A percentile compares a stretch with the other conserved stretches of the same genome.
Conservation (phyloP, 1,140 invertebrate genomes). For the Meloidogyne hapla region DNA sequence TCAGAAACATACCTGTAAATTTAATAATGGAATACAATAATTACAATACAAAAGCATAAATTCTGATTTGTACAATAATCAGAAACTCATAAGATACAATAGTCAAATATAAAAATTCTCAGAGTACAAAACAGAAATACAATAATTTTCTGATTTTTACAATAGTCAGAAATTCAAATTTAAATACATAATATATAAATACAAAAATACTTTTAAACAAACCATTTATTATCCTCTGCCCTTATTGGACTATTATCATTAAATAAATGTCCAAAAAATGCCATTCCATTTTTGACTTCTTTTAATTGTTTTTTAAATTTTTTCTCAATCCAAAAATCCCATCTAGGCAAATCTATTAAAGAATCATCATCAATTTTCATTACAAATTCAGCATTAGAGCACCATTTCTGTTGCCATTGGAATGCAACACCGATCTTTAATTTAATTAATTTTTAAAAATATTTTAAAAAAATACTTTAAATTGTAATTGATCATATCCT, state of each 20-base stretch:
- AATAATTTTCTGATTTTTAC: too few relatives aligned
- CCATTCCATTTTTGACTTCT: background rate
- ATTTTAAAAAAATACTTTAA: background rate
- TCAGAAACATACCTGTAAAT: slow-evolving; percentile 2
- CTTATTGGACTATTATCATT: background rate
- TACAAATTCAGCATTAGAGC: slow-evolving; percentile 9
- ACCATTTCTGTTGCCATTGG: slow-evolving; percentile 28
- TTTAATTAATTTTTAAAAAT: background rate
- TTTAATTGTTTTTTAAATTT: slow-evolving; percentile 20
- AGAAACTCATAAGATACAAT: too few relatives aligned
- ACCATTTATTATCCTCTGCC: slow-evolving; percentile 1
- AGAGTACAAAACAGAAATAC: too few relatives aligned
- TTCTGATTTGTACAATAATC: background rate
- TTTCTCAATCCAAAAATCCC: slow-evolving; percentile 17
- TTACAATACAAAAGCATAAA: background rate
- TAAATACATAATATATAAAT: too few relatives aligned
- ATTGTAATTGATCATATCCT: slow-evolving; percentile 13
- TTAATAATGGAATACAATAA: background rate
- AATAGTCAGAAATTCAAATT: too few relatives aligned
- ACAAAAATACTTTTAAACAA: too few relatives aligned
- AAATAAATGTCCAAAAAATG: background rate
- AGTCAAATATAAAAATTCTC: too few relatives aligned
- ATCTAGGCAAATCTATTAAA: slow-evolving; percentile 17
- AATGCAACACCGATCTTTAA: slow-evolving; percentile 16
- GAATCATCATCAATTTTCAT: slow-evolving; percentile 27